Conservation (phyloP, 1,140 invertebrate genomes). For the Pseudomyrmex pallidus region DNA sequence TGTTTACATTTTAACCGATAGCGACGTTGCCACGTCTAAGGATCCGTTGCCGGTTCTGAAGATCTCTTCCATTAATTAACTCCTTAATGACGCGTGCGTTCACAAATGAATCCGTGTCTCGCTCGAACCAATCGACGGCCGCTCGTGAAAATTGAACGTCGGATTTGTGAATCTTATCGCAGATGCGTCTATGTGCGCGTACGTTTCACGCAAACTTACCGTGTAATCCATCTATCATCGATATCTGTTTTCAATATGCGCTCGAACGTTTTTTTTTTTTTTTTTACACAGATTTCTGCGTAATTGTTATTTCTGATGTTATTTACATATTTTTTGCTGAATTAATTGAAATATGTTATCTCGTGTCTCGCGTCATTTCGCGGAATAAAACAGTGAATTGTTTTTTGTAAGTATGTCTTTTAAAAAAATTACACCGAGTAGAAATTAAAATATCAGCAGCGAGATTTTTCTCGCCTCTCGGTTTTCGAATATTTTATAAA, state of each 20-base stretch:
- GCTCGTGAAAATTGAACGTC: slow-evolving; percentile 35
- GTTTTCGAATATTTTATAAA: no score
- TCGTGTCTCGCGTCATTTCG: background rate
- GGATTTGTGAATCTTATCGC: slow-evolving; percentile 44
- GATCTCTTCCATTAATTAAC: slow-evolving; percentile 80
- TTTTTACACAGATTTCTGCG: background rate
- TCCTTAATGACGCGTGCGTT: slow-evolving; percentile 70
- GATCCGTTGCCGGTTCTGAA: slow-evolving; percentile 79
- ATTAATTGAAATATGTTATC: background rate
- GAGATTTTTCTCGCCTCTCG: no score
- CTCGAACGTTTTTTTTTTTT: background rate
- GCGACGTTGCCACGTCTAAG: slow-evolving; percentile 82
- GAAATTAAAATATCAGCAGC: slow-evolving; percentile 1
- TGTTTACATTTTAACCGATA: slow-evolving; percentile 84
- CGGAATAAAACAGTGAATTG: no score
- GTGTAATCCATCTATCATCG: background rate
- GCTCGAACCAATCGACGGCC: slow-evolving; percentile 26
- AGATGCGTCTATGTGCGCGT: background rate
- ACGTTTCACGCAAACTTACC: background rate
- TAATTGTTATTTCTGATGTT: slow-evolving; percentile 1
- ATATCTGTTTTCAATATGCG: background rate
- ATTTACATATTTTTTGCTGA: background rate
- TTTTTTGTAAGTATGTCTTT: no score
- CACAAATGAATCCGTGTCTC: slow-evolving; percentile 67
- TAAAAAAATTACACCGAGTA: no score